Percentiles rank a stretch among this genome's conserved stretches.
Evolutionary conservation across 2,113 vertebrate species (phyloP).

Genomic region (Pardalotus punctatus): DNA sequence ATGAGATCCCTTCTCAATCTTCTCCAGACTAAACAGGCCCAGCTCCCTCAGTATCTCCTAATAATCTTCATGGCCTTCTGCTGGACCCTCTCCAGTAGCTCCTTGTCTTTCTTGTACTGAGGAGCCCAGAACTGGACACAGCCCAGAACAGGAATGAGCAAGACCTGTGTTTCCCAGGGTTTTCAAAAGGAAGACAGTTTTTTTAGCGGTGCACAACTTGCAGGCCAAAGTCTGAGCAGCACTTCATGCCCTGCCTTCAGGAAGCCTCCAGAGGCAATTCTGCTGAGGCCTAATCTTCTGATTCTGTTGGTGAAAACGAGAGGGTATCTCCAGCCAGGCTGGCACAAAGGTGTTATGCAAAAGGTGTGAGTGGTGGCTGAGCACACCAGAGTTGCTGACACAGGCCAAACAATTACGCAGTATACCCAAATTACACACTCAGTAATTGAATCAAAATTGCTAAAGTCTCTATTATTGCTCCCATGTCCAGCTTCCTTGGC

Average conservation of each 20-base stretch:
- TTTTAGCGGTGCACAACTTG: background rate
- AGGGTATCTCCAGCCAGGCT: no score
- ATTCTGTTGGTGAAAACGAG: background rate
- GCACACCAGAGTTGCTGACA: background rate
- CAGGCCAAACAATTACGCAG: accelerated
- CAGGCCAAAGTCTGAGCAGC: background rate
- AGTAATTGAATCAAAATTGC: background rate
- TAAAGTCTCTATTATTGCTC: background rate
- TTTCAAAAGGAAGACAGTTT: background rate
- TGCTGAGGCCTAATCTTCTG: background rate
- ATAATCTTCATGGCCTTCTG: background rate
- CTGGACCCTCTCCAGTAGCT: background rate
- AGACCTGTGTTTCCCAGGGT: accelerated
- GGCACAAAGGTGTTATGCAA: background rate
- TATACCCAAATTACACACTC: background rate
- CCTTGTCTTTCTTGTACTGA: background rate
- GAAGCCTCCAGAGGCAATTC: background rate
- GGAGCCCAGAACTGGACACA: background rate
- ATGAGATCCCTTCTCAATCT: background rate
- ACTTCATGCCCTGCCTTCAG: no score
- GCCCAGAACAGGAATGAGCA: no score
- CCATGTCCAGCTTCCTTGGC: accelerated
- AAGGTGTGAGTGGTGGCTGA: background rate
- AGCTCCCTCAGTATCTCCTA: background rate
- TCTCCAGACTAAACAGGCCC: background rate